Percentiles rank a stretch among this genome's conserved stretches.
These are phyloP conservation scores for Pristionchus mayeri DNA, from an alignment of 2,888 invertebrate genomes.

Conservation along the genomic window DNA sequence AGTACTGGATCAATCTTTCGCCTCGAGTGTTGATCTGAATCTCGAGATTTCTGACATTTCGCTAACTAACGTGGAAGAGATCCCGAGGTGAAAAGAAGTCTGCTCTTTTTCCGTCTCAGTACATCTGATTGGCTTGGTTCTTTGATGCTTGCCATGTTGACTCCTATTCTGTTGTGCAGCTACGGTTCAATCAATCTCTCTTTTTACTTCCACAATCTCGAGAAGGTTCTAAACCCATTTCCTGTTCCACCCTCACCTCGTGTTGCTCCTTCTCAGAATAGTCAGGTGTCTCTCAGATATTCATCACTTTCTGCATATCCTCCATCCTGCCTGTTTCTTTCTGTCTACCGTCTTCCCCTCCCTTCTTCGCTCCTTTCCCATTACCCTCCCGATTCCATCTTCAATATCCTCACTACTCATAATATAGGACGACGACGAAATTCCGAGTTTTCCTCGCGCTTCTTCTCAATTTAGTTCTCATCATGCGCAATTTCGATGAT, in stretches of 20 bases:
- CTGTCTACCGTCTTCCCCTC: not conserved
- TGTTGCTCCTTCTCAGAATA: not conserved
- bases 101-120: not conserved
- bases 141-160: too few species aligned
- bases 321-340: not conserved
- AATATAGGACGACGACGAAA: not conserved
- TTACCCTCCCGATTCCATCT: not conserved
- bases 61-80: not conserved
- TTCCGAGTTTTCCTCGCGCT: not conserved
- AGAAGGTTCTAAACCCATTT: too few species aligned
- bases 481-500: constrained; percentile 14
- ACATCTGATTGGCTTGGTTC: too few species aligned
- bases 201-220: too few species aligned
- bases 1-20: not conserved
- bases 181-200: too few species aligned
- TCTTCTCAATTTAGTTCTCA: constrained; percentile 32
- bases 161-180: too few species aligned
- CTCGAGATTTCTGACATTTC: constrained; percentile 26
- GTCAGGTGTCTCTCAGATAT: not conserved
- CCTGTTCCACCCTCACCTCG: too few species aligned
- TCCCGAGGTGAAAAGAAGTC: not conserved
- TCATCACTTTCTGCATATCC: constrained; percentile 6
- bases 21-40: not conserved
- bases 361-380: not conserved
- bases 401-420: not conserved